Conservation (phyloP, 2,888 invertebrate genomes). For the Pasiphila rectangulata region DNA sequence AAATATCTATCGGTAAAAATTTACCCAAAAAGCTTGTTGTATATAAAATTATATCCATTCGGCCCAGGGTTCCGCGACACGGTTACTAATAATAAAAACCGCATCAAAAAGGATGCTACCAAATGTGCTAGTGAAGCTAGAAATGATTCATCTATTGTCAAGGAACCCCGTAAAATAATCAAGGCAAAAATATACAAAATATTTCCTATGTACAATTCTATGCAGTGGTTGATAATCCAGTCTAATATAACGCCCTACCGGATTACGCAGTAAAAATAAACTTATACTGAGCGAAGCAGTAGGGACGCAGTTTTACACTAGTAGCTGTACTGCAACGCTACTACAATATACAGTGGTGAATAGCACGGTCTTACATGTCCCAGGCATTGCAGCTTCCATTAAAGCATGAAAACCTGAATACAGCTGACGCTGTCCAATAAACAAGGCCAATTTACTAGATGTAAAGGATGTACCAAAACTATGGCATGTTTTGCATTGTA, state of each 20-base stretch:
- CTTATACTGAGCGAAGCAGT: no score
- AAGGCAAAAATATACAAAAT: conserved; percentile 46
- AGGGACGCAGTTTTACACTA: no score
- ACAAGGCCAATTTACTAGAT: no score
- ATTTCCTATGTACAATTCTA: conserved; percentile 33
- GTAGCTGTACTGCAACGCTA: conserved; percentile 23
- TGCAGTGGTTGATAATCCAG: no score
- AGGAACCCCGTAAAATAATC: conserved; percentile 35
- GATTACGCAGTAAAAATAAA: no score
- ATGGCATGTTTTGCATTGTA: no score
- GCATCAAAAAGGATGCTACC: conserved; percentile 33
- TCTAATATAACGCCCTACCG: no score
- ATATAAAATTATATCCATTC: conserved; percentile 39
- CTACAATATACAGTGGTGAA: conserved; percentile 17
- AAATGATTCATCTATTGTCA: conserved; percentile 18
- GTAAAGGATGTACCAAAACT: no score
- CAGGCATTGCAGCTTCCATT: no score
- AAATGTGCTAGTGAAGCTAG: conserved; percentile 24
- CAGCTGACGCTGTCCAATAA: no score
- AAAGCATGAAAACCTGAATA: no score
- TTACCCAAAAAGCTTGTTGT: conserved; percentile 42
- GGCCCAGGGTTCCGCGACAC: conserved; percentile 34
- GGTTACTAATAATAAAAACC: conserved; percentile 27
- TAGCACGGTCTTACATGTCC: no score
- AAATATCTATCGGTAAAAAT: conserved; percentile 41